Evolutionary conservation across 2,797 vertebrate species (phyloP).

Genomic region (Sarcophilus harrisii): DNA sequence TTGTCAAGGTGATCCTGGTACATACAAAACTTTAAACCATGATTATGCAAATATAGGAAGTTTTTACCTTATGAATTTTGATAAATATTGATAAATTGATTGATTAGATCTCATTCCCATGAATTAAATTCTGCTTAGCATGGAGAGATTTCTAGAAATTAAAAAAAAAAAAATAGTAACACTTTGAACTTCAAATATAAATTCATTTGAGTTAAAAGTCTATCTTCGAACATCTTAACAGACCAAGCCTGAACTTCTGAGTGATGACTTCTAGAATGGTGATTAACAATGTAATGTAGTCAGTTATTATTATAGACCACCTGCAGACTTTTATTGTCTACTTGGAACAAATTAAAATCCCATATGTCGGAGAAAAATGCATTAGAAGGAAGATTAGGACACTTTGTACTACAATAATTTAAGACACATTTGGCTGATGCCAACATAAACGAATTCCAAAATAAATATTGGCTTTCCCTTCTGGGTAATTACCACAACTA

Average conservation of each 20-base stretch:
- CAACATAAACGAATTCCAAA: slow-evolving; percentile 1
- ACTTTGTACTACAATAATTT: neutral
- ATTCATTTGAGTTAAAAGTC: slow-evolving; percentile 1
- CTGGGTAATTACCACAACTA: slow-evolving; percentile 20
- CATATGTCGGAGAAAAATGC: neutral
- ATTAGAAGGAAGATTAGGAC: neutral
- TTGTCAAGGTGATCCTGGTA: no score
- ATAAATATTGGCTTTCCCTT: neutral
- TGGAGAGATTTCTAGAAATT: neutral
- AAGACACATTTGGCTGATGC: neutral
- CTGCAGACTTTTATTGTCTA: neutral
- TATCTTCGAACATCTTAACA: neutral
- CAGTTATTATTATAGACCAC: neutral
- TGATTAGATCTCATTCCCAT: neutral
- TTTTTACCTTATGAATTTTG: slow-evolving; percentile 14
- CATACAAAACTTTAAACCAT: neutral
- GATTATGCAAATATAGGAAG: neutral
- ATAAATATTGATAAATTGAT: neutral
- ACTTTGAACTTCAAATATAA: neutral
- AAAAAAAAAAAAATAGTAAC: neutral
- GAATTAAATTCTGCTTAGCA: neutral
- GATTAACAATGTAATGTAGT: neutral
- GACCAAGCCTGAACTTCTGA: neutral
- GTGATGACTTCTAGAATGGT: neutral
- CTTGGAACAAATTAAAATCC: slow-evolving; percentile 2